Base-by-base conservation (phyloP, 2,888 invertebrate genomes). In the Dolomedes plantarius region DNA sequence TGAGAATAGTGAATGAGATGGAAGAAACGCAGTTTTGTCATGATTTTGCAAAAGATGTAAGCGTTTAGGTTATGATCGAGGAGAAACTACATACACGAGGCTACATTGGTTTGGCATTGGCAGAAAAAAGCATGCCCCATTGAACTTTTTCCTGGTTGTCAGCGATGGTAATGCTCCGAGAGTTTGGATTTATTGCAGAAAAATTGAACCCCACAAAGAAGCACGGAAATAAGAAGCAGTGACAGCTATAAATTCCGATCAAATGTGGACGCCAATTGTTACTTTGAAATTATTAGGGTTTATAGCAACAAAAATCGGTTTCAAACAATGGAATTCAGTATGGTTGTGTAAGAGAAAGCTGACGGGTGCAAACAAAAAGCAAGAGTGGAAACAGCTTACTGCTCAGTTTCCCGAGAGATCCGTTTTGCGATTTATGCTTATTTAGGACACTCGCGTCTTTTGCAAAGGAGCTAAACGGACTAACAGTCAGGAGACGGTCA, bases 241-340 rank as follows among this genome's bases (percentile, higher is more conserved):
- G 68, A 36, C 9, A 62, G 76, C 67, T 76, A 83, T 83, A 83
- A 83, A 83, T 83, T 71, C 50, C 64, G 19, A 73, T 80, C 72
- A 31, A 80, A 65, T 64, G 62, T 72, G 72, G 64, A 75, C 56
- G 81, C 67, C 76, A 72, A 83, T 83, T 83, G 82, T 83, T 83
- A 83, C 76, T 83, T 76, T 83, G 76, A 83, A 76, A 83, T 76
- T 76, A 83, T 71, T 82, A 69, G 46, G 32, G 76, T 83, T 83
- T 83, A 76, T 82, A 71, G 65, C 75, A 81, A 68, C 74, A 80
- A 80, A 56, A 80, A 79, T 72, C 67, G 29, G 71, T 71, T n/a
- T 46, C 62, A 76, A 71, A 83, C 82, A 83, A 83, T 83, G 72
- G 76, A 74, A 50, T n/a, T 32, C 71, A 29, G 68, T 29, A 36